phyloP scores from a whole-genome alignment of 92 coral and sea anemone genomes.

The Epizoanthus stellaris region DNA sequence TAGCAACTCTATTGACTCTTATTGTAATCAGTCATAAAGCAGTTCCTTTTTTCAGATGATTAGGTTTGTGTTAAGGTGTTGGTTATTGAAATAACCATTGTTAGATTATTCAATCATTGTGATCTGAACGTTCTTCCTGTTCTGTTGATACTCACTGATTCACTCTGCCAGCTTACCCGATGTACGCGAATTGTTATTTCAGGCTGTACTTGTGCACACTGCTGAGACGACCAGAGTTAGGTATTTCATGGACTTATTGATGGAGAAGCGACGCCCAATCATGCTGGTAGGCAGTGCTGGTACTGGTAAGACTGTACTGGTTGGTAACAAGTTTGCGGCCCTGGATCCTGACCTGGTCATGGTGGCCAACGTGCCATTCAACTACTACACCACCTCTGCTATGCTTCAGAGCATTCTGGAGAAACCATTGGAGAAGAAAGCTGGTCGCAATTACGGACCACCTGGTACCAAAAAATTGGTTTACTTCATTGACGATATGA shows the following conservation, averaged over 20 bases:
- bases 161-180: neutral
- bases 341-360: slow-evolving; percentile 91
- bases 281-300: slow-evolving; percentile 99
- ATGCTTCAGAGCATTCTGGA: slow-evolving; percentile 96
- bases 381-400: slow-evolving; percentile 99
- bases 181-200: slow-evolving; percentile 9
- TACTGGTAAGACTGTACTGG: slow-evolving; percentile 97
- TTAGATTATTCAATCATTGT: neutral
- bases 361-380: slow-evolving; percentile 96
- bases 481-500: slow-evolving; percentile 98
- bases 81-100: neutral
- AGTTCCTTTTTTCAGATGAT: no score
- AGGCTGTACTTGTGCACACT: slow-evolving; percentile 99
- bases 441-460: slow-evolving; percentile 98
- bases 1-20: no score
- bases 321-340: slow-evolving; percentile 94
- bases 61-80: no score
- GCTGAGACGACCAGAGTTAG: slow-evolving; percentile 99
- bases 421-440: slow-evolving; percentile 98
- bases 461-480: slow-evolving; percentile 96
- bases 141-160: neutral
- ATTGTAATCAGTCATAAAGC: no score
- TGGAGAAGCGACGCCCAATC: slow-evolving; percentile 96
- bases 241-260: slow-evolving; percentile 97
- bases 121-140: neutral